Conservation (phyloP, 2,113 vertebrate species). For the Colistium nudipinnis region DNA sequence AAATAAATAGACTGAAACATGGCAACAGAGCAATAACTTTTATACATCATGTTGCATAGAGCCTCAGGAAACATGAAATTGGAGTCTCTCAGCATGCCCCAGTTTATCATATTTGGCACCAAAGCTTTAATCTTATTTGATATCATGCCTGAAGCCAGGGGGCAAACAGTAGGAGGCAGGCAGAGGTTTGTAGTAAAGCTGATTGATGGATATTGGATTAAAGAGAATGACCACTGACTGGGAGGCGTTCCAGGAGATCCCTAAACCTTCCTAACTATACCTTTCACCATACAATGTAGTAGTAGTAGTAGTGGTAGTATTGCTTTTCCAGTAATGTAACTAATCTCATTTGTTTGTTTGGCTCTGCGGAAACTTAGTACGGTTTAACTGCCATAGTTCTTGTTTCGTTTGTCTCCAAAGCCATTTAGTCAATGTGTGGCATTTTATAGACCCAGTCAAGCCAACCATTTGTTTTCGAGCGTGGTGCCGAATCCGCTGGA, state of each 20-base stretch:
- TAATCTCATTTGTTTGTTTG: not conserved
- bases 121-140: conserved; percentile 37
- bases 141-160: conserved; percentile 20
- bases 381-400: not conserved
- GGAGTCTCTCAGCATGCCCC: not conserved
- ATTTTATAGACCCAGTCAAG: not conserved
- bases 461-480: not conserved
- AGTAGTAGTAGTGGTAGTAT: not conserved
- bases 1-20: conserved; percentile 6
- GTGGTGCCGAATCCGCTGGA: not conserved
- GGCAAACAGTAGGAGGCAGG: conserved; percentile 8
- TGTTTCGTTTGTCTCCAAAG: not conserved
- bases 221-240: conserved; percentile 33
- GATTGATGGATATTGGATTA: conserved; percentile 42
- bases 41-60: conserved; percentile 12
- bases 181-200: conserved; percentile 12
- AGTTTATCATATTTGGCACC: conserved; percentile 24
- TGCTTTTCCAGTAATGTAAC: not conserved
- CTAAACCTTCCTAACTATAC: not conserved
- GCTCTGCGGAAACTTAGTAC: not conserved
- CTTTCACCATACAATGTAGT: not conserved
- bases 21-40: conserved; percentile 1
- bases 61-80: not conserved
- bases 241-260: conserved; percentile 11
- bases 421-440: not conserved